A percentile compares a stretch with the other conserved stretches of the same genome.
These are phyloP conservation scores for Amyelois transitella DNA, from an alignment of 1,140 invertebrate genomes.

Conservation along the genomic window DNA sequence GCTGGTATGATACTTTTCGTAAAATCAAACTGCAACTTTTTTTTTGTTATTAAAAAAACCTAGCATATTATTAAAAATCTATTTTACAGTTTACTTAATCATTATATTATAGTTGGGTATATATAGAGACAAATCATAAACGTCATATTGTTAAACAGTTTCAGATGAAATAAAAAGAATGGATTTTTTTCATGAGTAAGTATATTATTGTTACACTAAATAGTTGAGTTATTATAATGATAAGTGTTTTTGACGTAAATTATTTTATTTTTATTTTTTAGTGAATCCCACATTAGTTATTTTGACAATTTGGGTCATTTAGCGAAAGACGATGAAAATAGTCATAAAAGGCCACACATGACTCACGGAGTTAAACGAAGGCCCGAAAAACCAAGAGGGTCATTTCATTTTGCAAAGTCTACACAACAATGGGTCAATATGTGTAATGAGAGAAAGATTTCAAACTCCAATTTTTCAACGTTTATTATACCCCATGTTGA, in stretches of 20 bases:
- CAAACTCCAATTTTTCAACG: background rate
- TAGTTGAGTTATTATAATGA: too few species aligned
- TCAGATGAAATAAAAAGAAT: background rate
- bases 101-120: too few species aligned
- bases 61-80: too few species aligned
- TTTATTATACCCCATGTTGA: conserved; percentile 20
- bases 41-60: too few species aligned
- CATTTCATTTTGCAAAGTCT: conserved; percentile 13
- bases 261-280: background rate
- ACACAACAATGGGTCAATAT: conserved; percentile 48
- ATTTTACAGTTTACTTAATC: too few species aligned
- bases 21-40: too few species aligned
- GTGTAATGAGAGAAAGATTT: conserved; percentile 16
- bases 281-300: background rate
- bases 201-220: too few species aligned
- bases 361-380: background rate
- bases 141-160: background rate
- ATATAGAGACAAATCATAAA: too few species aligned
- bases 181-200: background rate
- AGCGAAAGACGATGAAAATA: background rate
- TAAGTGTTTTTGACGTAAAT: too few species aligned
- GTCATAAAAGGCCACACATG: background rate
- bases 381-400: background rate
- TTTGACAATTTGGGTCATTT: background rate
- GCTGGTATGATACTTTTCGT: too few species aligned